These are phyloP conservation scores for Salticus scenicus DNA, from an alignment of 2,888 invertebrate genomes.

Conservation along the genomic window DNA sequence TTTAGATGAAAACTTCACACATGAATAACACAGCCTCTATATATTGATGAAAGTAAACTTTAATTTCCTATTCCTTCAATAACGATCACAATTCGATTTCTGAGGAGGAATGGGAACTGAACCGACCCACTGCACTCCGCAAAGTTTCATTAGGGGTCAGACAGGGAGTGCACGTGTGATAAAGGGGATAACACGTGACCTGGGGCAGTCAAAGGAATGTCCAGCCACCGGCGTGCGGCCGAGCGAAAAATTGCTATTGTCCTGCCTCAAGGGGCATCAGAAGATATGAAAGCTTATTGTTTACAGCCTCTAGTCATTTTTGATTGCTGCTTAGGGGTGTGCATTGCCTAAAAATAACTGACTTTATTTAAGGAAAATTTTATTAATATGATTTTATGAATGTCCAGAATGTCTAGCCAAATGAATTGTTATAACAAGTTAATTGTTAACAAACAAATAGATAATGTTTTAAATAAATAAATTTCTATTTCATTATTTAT, in stretches of 20 bases:
- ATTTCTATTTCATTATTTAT: too few species aligned
- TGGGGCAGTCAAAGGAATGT: slow-evolving; percentile 11
- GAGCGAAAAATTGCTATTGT: slow-evolving; percentile 14
- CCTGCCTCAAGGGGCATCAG: background rate
- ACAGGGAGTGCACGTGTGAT: background rate
- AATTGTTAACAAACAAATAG: too few species aligned
- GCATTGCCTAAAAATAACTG: too few species aligned
- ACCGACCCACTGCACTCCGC: background rate
- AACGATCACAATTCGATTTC: slow-evolving; percentile 46
- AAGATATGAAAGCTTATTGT: background rate
- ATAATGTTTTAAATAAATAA: too few species aligned
- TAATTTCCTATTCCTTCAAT: slow-evolving; percentile 59
- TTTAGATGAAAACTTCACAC: slow-evolving; percentile 17
- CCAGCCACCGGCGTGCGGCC: background rate
- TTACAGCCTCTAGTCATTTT: too few species aligned
- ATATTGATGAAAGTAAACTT: slow-evolving; percentile 52
- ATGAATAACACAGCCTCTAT: slow-evolving; percentile 1
- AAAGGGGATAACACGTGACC: background rate
- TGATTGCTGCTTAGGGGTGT: too few species aligned
- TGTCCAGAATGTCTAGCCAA: too few species aligned
- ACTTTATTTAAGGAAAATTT: too few species aligned
- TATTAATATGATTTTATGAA: too few species aligned
- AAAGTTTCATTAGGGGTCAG: background rate
- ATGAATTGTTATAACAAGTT: too few species aligned
- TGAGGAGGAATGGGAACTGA: background rate